Evolutionary conservation across 2,113 vertebrate species (phyloP).

Genomic region (Irena cyanogastra): DNA sequence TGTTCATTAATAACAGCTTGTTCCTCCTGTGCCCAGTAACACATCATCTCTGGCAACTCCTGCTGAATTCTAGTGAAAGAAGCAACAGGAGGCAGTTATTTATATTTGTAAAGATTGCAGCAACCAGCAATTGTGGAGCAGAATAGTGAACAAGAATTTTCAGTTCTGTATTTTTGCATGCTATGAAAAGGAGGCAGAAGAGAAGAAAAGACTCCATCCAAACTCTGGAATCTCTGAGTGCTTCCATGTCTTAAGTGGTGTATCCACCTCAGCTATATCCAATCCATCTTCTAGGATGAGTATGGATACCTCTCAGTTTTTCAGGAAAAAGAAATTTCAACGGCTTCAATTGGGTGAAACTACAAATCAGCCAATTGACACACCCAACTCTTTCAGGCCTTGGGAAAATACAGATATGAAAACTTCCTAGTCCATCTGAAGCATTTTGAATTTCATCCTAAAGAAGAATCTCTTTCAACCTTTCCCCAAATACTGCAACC

Average conservation of each 20-base stretch:
- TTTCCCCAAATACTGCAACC: slow-evolving; percentile 37
- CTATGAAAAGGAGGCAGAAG: not conserved
- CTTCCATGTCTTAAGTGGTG: not conserved
- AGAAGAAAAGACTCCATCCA: not conserved
- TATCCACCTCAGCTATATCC: not conserved
- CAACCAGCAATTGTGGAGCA: not conserved
- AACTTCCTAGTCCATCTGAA: not conserved
- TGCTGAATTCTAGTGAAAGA: not conserved
- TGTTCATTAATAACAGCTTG: slow-evolving; percentile 7
- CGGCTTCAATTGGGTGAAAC: not conserved
- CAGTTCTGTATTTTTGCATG: not conserved
- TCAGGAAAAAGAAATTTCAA: too few relatives aligned
- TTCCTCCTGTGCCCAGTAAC: not conserved
- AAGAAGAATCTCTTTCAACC: slow-evolving; percentile 16
- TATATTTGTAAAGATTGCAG: not conserved
- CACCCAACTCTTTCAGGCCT: not conserved
- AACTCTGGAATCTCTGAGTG: not conserved
- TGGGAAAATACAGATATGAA: not conserved
- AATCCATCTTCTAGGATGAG: not conserved
- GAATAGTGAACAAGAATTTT: not conserved
- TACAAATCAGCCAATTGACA: not conserved
- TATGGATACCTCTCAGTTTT: not conserved
- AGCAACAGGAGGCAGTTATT: not conserved
- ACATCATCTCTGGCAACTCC: not conserved
- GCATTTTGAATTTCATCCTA: slow-evolving; percentile 12